Percentiles rank a stretch among this genome's conserved stretches.
phyloP scores from a whole-genome alignment of 53 echinoderm and acorn worm species.

The Temnopleurus reevesii region DNA sequence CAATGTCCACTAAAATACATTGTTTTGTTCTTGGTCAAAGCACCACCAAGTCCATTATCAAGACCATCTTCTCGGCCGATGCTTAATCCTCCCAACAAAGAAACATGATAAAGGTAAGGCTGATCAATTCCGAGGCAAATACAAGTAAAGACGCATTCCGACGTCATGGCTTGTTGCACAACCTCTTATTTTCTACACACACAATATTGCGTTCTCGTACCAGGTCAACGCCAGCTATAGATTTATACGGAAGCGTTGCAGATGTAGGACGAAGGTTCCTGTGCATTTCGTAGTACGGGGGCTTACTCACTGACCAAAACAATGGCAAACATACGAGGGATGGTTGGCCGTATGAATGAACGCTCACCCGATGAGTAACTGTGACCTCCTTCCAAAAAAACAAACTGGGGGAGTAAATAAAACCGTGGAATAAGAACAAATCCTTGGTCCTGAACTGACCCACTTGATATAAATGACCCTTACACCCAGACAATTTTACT shows the following conservation, averaged over 20 bases:
- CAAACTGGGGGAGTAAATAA: conserved; percentile 1
- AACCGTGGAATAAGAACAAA: neutral
- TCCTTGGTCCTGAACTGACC: neutral
- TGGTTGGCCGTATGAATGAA: conserved; percentile 1
- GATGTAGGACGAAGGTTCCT: conserved; percentile 29
- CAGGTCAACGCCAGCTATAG: conserved; percentile 24
- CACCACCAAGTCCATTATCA: conserved; percentile 54
- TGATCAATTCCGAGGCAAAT: neutral
- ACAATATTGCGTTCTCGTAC: too few relatives aligned
- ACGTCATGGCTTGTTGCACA: conserved; percentile 29
- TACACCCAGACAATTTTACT: neutral
- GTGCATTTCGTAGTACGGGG: conserved; percentile 24
- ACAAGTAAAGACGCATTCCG: conserved; percentile 7
- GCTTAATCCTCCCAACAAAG: conserved; percentile 26
- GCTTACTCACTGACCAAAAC: conserved; percentile 33
- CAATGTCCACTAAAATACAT: neutral
- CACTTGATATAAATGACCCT: neutral
- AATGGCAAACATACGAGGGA: conserved; percentile 1
- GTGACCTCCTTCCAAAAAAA: neutral
- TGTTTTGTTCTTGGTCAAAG: conserved; percentile 52
- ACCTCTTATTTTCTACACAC: neutral
- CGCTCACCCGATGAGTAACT: conserved; percentile 13
- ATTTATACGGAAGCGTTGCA: neutral
- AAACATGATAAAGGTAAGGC: conserved; percentile 13
- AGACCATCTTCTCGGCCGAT: conserved; percentile 34